A percentile compares a stretch with the other conserved stretches of the same genome.
phyloP scores from a whole-genome alignment of 2,113 vertebrate genomes.

The Chascanopsetta lugubris region DNA sequence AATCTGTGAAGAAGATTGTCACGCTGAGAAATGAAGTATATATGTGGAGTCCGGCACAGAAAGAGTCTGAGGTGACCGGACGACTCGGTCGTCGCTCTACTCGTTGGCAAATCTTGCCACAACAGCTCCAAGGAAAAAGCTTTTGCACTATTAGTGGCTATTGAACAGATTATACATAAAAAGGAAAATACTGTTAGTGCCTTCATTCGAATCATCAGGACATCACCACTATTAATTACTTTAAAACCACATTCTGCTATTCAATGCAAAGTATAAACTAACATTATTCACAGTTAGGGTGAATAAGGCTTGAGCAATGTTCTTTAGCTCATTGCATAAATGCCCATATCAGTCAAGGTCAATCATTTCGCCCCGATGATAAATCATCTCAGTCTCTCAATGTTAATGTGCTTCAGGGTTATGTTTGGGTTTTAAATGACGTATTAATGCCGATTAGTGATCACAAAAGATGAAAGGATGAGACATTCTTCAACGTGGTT shows the following conservation, averaged over 20 bases:
- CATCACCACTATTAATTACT: no score
- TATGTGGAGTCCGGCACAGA: neutral
- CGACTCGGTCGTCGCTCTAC: neutral
- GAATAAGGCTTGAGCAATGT: neutral
- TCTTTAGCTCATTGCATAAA: neutral
- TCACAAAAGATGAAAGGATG: no score
- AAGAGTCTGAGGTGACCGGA: neutral
- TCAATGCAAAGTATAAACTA: no score
- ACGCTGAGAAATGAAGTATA: neutral
- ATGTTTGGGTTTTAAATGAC: no score
- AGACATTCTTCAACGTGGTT: no score
- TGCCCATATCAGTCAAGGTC: neutral
- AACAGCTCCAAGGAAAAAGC: neutral
- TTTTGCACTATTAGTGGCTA: neutral
- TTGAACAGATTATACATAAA: neutral
- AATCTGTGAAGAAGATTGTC: neutral
- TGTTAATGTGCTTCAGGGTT: no score
- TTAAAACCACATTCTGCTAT: no score
- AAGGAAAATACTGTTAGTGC: no score
- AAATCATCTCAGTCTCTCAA: no score
- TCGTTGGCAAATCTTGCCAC: slow-evolving; percentile 21
- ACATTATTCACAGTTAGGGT: no score
- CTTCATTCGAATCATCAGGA: no score
- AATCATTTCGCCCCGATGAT: neutral
- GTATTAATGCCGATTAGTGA: no score